These are phyloP conservation scores for Phymorhynchus buccinoides DNA, from an alignment of 1,140 invertebrate species.

Conservation along the genomic window DNA sequence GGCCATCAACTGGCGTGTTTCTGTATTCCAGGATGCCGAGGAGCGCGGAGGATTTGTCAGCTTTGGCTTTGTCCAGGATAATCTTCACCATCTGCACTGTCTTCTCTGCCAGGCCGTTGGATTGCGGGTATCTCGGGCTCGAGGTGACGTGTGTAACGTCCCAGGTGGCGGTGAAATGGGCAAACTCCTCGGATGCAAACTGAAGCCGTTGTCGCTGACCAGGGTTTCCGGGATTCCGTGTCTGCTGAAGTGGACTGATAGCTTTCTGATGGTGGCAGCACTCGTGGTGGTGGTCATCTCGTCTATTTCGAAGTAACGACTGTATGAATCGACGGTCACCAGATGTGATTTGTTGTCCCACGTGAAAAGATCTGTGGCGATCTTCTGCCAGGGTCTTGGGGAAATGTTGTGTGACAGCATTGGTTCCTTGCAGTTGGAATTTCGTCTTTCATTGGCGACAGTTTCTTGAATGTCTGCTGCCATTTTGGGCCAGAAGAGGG, in stretches of 20 bases:
- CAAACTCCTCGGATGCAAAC: background rate
- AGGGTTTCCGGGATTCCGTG: background rate
- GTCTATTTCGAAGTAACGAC: background rate
- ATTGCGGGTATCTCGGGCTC: background rate
- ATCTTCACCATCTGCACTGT: background rate
- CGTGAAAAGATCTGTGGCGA: background rate
- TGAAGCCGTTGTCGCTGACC: background rate
- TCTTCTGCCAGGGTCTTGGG: conserved; percentile 30
- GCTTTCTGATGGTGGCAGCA: background rate
- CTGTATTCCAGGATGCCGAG: background rate
- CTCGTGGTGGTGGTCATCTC: background rate
- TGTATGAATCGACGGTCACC: background rate
- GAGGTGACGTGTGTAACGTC: background rate
- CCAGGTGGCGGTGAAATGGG: background rate
- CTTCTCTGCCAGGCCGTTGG: background rate
- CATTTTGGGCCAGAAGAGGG: conserved; percentile 11
- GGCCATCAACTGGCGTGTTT: background rate
- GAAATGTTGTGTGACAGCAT: background rate
- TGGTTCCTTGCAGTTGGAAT: background rate
- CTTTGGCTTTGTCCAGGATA: background rate
- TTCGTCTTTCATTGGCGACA: background rate
- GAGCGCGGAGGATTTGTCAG: background rate
- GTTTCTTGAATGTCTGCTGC: background rate
- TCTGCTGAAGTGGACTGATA: no score
- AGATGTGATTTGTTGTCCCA: background rate